These are phyloP conservation scores for Carcharodon carcharias DNA, from an alignment of 2,797 vertebrate species.

Conservation along the genomic window DNA sequence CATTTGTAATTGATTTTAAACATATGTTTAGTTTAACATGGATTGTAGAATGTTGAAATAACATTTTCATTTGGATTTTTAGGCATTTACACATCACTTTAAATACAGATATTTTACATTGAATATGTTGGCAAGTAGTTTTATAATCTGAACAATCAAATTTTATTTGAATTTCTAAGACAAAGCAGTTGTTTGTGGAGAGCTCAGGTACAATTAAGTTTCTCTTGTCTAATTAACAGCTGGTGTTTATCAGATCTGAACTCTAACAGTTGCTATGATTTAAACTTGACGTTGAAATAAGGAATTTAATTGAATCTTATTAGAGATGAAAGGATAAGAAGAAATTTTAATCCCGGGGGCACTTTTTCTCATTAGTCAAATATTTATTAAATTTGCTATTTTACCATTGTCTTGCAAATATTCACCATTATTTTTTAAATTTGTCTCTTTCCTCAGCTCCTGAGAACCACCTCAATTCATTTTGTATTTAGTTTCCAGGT, in stretches of 20 bases:
- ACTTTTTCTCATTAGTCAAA: not conserved
- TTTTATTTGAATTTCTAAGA: not conserved
- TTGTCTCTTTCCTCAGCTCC: not conserved
- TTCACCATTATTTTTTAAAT: not conserved
- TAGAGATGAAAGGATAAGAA: not conserved
- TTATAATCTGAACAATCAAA: not conserved
- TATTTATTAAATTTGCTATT: not conserved
- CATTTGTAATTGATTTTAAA: not conserved
- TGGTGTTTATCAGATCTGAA: not conserved
- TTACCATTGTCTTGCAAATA: not conserved
- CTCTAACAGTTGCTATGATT: not conserved
- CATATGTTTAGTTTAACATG: not conserved
- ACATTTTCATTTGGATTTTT: not conserved
- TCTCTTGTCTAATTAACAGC: not conserved
- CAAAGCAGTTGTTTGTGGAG: not conserved
- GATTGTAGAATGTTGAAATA: not conserved
- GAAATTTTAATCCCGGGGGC: not conserved
- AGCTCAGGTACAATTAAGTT: not conserved
- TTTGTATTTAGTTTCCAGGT: not conserved
- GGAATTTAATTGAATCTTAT: not conserved
- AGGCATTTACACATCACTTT: not conserved
- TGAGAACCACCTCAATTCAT: not conserved
- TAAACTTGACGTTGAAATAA: not conserved
- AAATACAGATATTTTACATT: too few relatives aligned
- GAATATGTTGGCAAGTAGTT: not conserved